Percentiles rank a stretch among this genome's conserved stretches.
phyloP scores from a whole-genome alignment of 2,113 vertebrate genomes.

The Ictidomys tridecemlineatus region DNA sequence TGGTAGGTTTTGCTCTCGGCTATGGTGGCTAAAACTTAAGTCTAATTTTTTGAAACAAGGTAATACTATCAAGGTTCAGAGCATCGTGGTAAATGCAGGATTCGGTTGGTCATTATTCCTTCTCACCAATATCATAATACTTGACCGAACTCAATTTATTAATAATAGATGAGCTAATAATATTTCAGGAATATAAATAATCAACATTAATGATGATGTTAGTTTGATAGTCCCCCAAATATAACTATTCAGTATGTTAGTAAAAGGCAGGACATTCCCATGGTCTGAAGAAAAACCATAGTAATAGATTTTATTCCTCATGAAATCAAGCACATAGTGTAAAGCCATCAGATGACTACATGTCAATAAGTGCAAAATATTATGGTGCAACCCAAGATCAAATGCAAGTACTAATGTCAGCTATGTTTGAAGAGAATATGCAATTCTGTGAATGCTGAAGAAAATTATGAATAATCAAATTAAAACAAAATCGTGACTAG shows the following conservation, averaged over 20 bases:
- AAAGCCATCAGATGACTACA: not conserved
- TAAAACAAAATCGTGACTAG: constrained; percentile 40
- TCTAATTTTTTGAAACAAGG: constrained; percentile 44
- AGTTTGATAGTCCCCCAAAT: constrained; percentile 49
- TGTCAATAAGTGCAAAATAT: constrained; percentile 6
- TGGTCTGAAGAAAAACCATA: not conserved
- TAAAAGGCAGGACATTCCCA: constrained; percentile 6
- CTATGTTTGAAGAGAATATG: not conserved
- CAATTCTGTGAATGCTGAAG: not conserved
- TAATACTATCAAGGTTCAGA: constrained; percentile 29
- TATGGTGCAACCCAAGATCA: not conserved
- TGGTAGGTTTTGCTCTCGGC: constrained; percentile 9
- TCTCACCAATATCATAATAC: not conserved
- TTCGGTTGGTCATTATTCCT: not conserved
- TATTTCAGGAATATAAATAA: constrained; percentile 49
- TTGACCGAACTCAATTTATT: constrained; percentile 55
- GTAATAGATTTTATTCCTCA: not conserved
- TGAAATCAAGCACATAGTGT: not conserved
- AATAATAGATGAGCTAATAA: constrained; percentile 58
- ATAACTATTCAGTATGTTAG: not conserved
- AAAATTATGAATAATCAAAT: constrained; percentile 31
- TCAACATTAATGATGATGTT: constrained; percentile 49
- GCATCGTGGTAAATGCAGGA: not conserved
- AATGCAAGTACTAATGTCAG: constrained; percentile 4
- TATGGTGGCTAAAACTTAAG: not conserved